Percentiles rank a stretch among this genome's conserved stretches.
These are phyloP conservation scores for Willisornis vidua DNA, from an alignment of 2,113 vertebrate genomes.

Conservation along the genomic window DNA sequence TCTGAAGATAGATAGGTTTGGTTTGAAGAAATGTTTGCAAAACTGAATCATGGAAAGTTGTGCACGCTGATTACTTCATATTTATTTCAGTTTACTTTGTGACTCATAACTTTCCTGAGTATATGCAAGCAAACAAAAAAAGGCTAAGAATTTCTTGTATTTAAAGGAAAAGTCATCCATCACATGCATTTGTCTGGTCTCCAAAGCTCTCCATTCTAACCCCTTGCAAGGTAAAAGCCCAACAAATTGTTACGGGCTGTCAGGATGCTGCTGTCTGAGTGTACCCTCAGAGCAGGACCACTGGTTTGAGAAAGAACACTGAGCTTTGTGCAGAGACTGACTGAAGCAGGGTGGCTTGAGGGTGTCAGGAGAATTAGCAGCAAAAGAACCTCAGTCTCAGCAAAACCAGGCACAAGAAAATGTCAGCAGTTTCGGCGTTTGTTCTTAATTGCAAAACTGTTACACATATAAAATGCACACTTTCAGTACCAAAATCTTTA, in stretches of 20 bases:
- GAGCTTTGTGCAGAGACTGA: neutral
- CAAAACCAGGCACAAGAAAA: neutral
- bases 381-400: neutral
- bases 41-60: neutral
- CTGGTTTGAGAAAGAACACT: accelerated
- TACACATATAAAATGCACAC: neutral
- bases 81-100: constrained; percentile 29
- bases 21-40: neutral
- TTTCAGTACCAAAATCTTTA: neutral
- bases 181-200: neutral
- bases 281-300: neutral
- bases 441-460: neutral
- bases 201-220: neutral
- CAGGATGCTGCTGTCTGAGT: neutral
- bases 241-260: neutral
- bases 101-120: constrained; percentile 1
- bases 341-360: neutral
- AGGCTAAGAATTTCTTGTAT: neutral
- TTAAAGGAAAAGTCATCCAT: neutral
- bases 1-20: neutral
- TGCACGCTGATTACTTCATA: neutral
- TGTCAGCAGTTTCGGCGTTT: neutral
- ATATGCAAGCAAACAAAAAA: neutral
- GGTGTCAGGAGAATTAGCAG: neutral
- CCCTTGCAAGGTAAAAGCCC: neutral